Evolutionary conservation across 2,888 invertebrate species (phyloP), one percentile per base, ranked within the genome.

Genomic region (Petrolisthes manimaculis): DNA sequence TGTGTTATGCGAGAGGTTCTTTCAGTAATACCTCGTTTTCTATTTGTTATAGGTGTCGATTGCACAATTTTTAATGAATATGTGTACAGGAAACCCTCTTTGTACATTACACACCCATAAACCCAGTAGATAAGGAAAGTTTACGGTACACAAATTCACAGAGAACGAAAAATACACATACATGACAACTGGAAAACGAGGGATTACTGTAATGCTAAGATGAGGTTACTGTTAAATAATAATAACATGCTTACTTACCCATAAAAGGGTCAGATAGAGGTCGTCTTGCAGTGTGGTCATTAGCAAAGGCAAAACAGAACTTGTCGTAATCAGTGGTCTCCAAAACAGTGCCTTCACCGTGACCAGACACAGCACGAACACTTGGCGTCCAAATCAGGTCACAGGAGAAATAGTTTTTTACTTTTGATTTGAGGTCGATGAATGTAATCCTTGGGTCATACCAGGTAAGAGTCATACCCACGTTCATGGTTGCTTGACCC

Each of bases 381-480:
- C 79, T 81, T 24, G 89, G 89, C 51, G 86, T 89, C 89, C 89
- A 89, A n/a, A 87, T 82, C 78, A 84, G 55, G n/a, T 84, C n/a
- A 21, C 89, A 89, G n/a, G 84, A 69, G 84, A 89, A 89, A 61
- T 87, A 89, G 74, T 89, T 89, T 54, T 89, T 89, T 56, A 88
- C 83, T 53, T 75, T 55, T 9, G 75, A 56, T 69, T 87, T 89
- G 4, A 89, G 81, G 74, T 89, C 85, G 78, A 80, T 55, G 77
- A 87, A 89, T 21, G 81, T 75, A 18, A 89, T 80, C 51, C 89
- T 55, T 18, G 89, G 86, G 69, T 89, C 89, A 56, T 77, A 84
- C 89, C 89, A 89, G 4, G 71, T 79, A 53, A 89, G 86, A 5
- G 84, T 89, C 53, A 89, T 86, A 4, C 86, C 89, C 55, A 89